A percentile compares a stretch with the other conserved stretches of the same genome.
These are phyloP conservation scores for Laticauda colubrina DNA, from an alignment of 2,113 vertebrate genomes.

Conservation along the genomic window DNA sequence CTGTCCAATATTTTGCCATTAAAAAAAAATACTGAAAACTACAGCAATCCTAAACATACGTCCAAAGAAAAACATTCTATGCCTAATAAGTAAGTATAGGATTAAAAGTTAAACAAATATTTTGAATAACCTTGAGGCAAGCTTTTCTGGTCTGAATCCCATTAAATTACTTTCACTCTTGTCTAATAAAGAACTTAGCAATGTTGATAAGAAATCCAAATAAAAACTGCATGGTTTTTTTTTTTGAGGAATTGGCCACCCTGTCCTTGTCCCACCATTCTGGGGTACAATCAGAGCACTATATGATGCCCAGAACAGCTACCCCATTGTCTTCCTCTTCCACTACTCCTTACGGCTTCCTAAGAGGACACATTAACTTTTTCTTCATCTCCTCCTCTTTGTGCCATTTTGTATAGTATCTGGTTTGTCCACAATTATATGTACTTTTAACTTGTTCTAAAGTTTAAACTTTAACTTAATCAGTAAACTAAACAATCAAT, in stretches of 20 bases:
- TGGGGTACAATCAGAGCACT: neutral
- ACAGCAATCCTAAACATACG: neutral
- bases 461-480: neutral
- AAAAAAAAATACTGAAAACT: neutral
- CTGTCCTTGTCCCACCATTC: neutral
- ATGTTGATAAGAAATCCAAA: neutral
- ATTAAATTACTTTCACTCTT: neutral
- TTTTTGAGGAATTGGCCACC: neutral
- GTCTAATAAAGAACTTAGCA: neutral
- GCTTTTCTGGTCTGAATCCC: neutral
- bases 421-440: neutral
- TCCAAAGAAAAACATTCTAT: neutral
- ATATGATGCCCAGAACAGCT: neutral
- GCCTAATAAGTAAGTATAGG: neutral
- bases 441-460: neutral
- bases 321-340: neutral
- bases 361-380: neutral
- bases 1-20: neutral
- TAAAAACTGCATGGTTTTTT: neutral
- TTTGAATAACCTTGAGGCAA: neutral
- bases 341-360: neutral
- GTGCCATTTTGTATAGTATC: neutral
- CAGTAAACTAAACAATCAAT: neutral
- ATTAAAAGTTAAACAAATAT: neutral
- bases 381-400: neutral